phyloP scores from a whole-genome alignment of 64 coral and sea anemone genomes.

The Exaiptasia diaphana region DNA sequence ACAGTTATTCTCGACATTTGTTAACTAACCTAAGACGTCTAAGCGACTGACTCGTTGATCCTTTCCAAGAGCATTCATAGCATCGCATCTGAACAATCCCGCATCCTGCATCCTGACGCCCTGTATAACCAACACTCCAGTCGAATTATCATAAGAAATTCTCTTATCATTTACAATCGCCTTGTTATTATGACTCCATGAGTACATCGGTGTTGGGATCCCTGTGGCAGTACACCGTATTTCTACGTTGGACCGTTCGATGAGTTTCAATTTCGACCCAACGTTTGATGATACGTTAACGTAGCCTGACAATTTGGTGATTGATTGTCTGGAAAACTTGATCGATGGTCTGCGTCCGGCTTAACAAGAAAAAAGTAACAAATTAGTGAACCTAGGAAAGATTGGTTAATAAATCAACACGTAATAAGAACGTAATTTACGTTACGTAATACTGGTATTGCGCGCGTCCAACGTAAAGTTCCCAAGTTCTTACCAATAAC shows the following conservation, averaged over 20 bases:
- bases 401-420: not conserved
- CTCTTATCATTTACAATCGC: not conserved
- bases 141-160: slow-evolving; percentile 54
- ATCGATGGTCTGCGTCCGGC: not conserved
- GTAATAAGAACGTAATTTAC: no score
- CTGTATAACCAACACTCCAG: slow-evolving; percentile 35
- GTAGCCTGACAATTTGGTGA: not conserved
- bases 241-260: slow-evolving; percentile 7
- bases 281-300: not conserved
- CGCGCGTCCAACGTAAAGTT: no score
- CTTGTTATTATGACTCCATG: slow-evolving; percentile 32
- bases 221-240: slow-evolving; percentile 72
- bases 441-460: no score
- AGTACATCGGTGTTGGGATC: slow-evolving; percentile 50
- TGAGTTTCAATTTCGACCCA: not conserved
- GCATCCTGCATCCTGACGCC: slow-evolving; percentile 24
- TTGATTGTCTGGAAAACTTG: not conserved
- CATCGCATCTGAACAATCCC: slow-evolving; percentile 51
- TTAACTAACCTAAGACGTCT: no score
- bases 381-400: not conserved
- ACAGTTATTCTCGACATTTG: no score
- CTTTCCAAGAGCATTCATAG: slow-evolving; percentile 62
- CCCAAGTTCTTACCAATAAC: slow-evolving; percentile 70
- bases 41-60: slow-evolving; percentile 53
- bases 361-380: not conserved